Conservation (phyloP, 2,888 invertebrate species). For the Chrysolina oricalcia region DNA sequence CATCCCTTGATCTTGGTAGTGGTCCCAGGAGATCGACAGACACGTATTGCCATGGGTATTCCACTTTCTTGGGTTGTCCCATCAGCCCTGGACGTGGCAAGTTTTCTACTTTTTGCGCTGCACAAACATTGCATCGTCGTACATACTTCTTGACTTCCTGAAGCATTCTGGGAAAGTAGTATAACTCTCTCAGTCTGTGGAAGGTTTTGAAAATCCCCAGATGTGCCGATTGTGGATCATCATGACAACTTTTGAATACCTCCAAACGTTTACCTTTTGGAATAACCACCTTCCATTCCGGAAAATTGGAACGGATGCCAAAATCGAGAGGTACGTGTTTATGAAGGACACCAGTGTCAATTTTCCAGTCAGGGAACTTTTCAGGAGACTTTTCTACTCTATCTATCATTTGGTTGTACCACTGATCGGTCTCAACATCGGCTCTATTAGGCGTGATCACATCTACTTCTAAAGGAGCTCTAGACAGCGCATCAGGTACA, state of each 20-base stretch:
- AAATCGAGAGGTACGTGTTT: no score
- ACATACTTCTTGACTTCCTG: not conserved
- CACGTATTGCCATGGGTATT: not conserved
- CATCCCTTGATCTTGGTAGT: not conserved
- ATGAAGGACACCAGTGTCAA: no score
- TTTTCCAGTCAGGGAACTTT: not conserved
- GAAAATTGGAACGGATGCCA: no score
- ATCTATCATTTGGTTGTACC: not conserved
- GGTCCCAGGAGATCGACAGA: not conserved
- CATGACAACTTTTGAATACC: not conserved
- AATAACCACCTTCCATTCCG: no score
- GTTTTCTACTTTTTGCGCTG: not conserved
- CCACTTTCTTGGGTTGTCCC: not conserved
- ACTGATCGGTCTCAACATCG: not conserved
- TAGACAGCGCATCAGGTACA: not conserved
- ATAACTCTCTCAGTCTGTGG: not conserved
- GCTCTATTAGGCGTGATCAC: not conserved
- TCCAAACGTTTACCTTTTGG: not conserved
- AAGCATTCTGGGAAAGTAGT: not conserved
- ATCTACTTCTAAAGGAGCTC: not conserved
- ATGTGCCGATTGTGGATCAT: not conserved
- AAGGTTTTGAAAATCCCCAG: not conserved
- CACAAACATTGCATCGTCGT: not conserved
- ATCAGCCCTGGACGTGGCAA: not conserved
- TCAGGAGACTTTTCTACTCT: not conserved